These are phyloP conservation scores for Sebastes itinus DNA, from an alignment of 2,797 vertebrate species.

Conservation along the genomic window DNA sequence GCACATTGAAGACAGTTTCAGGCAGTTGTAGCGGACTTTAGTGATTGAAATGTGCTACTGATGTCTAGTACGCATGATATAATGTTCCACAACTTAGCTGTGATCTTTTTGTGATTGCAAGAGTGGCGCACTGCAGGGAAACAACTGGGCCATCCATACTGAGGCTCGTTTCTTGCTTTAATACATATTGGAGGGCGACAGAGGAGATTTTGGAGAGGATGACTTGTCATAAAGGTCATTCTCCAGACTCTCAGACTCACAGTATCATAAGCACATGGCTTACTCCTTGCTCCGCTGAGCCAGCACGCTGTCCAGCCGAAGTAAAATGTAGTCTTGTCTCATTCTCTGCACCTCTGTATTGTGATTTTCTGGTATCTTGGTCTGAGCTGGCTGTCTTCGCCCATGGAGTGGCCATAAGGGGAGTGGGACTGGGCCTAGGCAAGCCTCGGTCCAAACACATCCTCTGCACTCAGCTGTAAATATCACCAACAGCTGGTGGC, in stretches of 20 bases:
- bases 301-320: slow-evolving; percentile 46
- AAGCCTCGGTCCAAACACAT: slow-evolving; percentile 71
- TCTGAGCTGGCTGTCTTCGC: slow-evolving; percentile 58
- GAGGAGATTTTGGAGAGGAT: slow-evolving; percentile 41
- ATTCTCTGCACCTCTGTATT: slow-evolving; percentile 42
- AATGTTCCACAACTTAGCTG: slow-evolving; percentile 44
- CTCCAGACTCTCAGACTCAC: slow-evolving; percentile 48
- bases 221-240: slow-evolving; percentile 58
- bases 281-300: slow-evolving; percentile 48
- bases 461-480: slow-evolving; percentile 84
- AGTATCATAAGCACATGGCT: slow-evolving; percentile 45
- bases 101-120: slow-evolving; percentile 31
- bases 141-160: slow-evolving; percentile 12
- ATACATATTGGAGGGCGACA: slow-evolving; percentile 4
- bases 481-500: slow-evolving; percentile 87
- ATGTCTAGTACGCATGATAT: slow-evolving; percentile 42
- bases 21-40: slow-evolving; percentile 40
- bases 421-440: slow-evolving; percentile 51
- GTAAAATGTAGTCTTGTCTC: slow-evolving; percentile 38
- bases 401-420: slow-evolving; percentile 68
- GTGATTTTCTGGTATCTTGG: slow-evolving; percentile 46
- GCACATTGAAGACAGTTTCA: slow-evolving; percentile 61
- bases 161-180: slow-evolving; percentile 17
- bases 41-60: slow-evolving; percentile 45
- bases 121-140: slow-evolving; percentile 18